Conservation (phyloP, 2,113 vertebrate species). For the Pollimyrus isidori region DNA sequence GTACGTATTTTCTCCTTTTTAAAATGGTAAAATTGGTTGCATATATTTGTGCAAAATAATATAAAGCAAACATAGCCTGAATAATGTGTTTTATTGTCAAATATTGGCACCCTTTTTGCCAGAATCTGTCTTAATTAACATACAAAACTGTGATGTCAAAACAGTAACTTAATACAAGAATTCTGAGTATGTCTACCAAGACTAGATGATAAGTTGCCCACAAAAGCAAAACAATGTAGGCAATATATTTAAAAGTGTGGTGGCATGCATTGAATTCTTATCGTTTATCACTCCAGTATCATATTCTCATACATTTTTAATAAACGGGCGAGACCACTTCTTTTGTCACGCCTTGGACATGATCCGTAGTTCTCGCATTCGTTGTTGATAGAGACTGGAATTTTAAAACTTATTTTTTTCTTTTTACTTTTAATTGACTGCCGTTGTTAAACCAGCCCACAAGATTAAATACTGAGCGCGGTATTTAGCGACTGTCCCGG, state of each 20-base stretch:
- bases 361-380: not conserved
- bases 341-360: not conserved
- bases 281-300: not conserved
- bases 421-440: conserved; percentile 38
- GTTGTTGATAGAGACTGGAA: not conserved
- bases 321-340: not conserved
- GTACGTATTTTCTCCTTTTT: not conserved
- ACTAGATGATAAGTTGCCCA: not conserved
- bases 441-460: conserved; percentile 28
- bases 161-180: not conserved
- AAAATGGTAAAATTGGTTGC: not conserved
- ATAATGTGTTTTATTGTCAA: not conserved
- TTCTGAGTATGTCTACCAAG: not conserved
- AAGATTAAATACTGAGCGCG: conserved; percentile 32
- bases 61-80: not conserved
- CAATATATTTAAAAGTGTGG: not conserved
- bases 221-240: not conserved
- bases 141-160: not conserved
- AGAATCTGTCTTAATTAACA: not conserved
- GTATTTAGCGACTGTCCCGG: conserved; percentile 34
- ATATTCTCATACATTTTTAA: conserved; percentile 15
- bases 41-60: not conserved
- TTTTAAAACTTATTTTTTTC: conserved; percentile 21
- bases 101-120: not conserved
- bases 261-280: not conserved